Evolutionary conservation across 2,888 invertebrate species (phyloP).

Genomic region (Ophion ellenae): DNA sequence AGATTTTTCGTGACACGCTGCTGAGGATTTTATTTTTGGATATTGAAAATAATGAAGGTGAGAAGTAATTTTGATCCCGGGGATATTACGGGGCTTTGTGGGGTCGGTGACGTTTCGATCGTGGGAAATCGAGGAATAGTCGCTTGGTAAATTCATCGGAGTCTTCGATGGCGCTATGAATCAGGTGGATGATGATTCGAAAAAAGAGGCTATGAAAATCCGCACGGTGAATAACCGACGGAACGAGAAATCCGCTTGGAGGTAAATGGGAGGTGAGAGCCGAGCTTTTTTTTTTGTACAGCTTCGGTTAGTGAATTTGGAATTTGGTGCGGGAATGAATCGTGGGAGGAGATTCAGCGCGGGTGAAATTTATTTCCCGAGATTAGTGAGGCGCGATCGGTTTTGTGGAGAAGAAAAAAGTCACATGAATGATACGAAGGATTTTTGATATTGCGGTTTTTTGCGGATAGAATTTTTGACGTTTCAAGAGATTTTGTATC

Average conservation of each 20-base stretch:
- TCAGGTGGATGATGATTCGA: neutral
- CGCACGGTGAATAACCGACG: constrained; percentile 7
- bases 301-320: constrained; percentile 8
- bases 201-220: neutral
- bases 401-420: constrained; percentile 18
- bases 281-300: constrained; percentile 1
- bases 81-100: no score
- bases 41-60: constrained; percentile 59
- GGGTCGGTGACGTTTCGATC: neutral
- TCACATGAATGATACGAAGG: constrained; percentile 3
- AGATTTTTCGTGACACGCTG: constrained; percentile 33
- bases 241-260: neutral
- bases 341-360: neutral
- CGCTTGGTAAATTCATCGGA: neutral
- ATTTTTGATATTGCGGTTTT: neutral
- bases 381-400: neutral
- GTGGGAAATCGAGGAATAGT: neutral
- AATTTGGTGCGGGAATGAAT: constrained; percentile 28
- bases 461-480: neutral
- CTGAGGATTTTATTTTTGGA: constrained; percentile 39
- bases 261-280: neutral
- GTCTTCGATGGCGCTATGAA: neutral
- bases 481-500: no score
- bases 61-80: neutral
- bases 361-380: neutral